These are phyloP conservation scores for Falcunculus frontatus DNA, from an alignment of 2,113 vertebrate species.

Conservation along the genomic window DNA sequence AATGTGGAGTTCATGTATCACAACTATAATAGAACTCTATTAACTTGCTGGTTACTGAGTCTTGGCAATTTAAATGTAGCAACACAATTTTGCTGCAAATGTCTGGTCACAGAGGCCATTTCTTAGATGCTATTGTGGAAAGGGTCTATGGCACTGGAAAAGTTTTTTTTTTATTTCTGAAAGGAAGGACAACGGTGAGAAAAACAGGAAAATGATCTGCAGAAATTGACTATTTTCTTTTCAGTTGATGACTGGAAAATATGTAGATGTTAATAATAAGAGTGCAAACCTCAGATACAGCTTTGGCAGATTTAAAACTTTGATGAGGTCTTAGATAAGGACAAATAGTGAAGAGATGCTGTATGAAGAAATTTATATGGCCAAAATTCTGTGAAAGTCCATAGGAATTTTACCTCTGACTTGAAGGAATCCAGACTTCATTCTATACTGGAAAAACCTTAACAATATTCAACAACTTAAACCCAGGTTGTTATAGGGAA, in stretches of 20 bases:
- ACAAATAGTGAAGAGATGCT: not conserved
- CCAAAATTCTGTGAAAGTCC: not conserved
- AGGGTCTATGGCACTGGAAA: not conserved
- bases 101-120: constrained; percentile 21
- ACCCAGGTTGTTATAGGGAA: not conserved
- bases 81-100: constrained; percentile 33
- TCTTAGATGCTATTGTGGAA: not conserved
- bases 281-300: not conserved
- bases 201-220: not conserved
- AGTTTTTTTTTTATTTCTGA: constrained; percentile 27
- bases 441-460: not conserved
- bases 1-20: constrained; percentile 53
- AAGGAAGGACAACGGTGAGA: not conserved
- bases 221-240: not conserved
- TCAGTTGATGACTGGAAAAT: not conserved
- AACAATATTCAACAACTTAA: not conserved
- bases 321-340: not conserved
- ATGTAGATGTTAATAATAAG: not conserved
- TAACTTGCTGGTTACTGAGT: constrained; percentile 28
- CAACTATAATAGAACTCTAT: constrained; percentile 51
- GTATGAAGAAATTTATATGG: not conserved
- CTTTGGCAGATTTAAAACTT: not conserved
- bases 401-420: not conserved
- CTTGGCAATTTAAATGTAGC: constrained; percentile 49
- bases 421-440: not conserved